Base-by-base conservation (phyloP, 1,140 invertebrate species). In the Copidosoma floridanum region DNA sequence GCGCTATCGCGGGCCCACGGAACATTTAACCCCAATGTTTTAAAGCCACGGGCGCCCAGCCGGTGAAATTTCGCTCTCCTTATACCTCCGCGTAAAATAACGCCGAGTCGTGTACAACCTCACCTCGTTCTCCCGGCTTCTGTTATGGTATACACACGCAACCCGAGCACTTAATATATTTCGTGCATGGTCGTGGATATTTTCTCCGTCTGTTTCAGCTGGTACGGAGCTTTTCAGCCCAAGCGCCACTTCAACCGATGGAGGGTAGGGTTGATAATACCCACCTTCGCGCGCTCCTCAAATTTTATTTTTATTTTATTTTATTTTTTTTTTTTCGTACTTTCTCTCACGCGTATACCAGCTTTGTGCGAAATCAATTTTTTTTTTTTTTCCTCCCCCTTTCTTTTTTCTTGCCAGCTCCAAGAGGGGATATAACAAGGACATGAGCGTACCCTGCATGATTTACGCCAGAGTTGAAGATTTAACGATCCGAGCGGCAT, bases 21-120 rank as follows among this genome's bases (percentile, higher is more conserved):
- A 61, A 61, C 58, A 55, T 61, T 61, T 55, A 55, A 27, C 51
- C 51, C 51, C 50, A 47, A 54, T 53, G 57, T 54, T 60, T 60
- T 40, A 53, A 44, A 41, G 57, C 14, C 37, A 11, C 46, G n/a
- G n/a, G n/a, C n/a, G n/a, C n/a, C n/a, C n/a, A 37, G 32, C 20
- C 18, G 4, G 6, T 32, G 23, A 14, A 51, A 7, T 24, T 51
- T 51, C 29, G 18, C 26, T 16, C 14, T 3, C 48, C 48, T 18
- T 32, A 5, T 37, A 29, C 16, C 4, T 11, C 5, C 24, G 16
- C 18, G 48, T 48, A 29, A 48, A 48, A 48, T 24, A 27, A 48
- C 46, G 46, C 23, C 26, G 44, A 46, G 44, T 46, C 44, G 44
- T 46, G 26, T 46, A 21, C n/a, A n/a, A n/a, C n/a, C n/a, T 26